Conservation (phyloP, 1,140 invertebrate genomes). For the Pogonomyrmex californicus region DNA sequence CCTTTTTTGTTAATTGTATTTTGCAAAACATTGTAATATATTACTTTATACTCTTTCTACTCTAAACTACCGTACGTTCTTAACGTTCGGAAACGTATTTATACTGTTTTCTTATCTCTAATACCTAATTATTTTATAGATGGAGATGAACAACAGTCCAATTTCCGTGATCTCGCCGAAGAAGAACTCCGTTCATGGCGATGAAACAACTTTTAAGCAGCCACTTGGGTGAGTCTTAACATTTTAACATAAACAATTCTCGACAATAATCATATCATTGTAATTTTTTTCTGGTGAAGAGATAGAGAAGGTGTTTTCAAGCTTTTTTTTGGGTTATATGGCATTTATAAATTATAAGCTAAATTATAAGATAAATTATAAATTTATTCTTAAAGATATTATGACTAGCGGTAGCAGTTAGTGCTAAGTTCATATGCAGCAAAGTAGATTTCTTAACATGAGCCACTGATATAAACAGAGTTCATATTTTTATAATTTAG, state of each 20-base stretch:
- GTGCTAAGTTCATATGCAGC: too few species aligned
- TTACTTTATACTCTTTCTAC: neutral
- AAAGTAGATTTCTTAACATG: too few species aligned
- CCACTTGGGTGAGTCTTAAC: conserved; percentile 77
- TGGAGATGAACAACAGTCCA: conserved; percentile 83
- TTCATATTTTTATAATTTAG: too few species aligned
- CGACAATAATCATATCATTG: too few species aligned
- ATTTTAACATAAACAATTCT: neutral
- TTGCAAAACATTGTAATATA: neutral
- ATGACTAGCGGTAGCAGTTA: neutral
- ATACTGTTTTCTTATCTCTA: neutral
- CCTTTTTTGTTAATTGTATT: too few species aligned
- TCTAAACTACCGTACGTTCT: neutral
- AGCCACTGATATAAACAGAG: too few species aligned
- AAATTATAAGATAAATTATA: neutral
- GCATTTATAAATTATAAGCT: too few species aligned
- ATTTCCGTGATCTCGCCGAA: conserved; percentile 70
- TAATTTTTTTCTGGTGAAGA: too few species aligned
- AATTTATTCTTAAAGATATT: neutral
- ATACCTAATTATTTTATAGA: conserved; percentile 75
- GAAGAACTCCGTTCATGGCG: conserved; percentile 74
- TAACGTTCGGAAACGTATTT: neutral
- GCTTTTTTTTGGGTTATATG: too few species aligned
- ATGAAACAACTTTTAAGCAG: conserved; percentile 79
- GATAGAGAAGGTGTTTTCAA: too few species aligned